Conservation (phyloP, 2,797 vertebrate genomes). For the Clarias platycephalus region DNA sequence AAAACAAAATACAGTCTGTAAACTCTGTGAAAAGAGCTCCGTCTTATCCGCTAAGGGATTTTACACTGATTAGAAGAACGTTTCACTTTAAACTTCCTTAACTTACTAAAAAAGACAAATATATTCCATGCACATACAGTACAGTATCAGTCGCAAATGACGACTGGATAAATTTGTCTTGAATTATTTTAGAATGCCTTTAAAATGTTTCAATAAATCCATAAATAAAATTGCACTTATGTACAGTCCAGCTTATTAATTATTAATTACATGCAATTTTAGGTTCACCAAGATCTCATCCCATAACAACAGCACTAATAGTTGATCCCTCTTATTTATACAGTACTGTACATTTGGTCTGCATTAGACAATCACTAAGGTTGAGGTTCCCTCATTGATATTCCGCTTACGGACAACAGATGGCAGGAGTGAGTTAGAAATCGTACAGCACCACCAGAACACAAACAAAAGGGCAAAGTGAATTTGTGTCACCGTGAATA, state of each 20-base stretch:
- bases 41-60: background rate
- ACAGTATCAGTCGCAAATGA: background rate
- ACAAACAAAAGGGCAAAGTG: constrained; percentile 41
- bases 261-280: background rate
- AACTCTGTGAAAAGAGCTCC: background rate
- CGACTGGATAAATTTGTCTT: background rate
- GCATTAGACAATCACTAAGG: background rate
- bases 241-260: background rate
- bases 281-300: background rate
- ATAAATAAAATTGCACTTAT: background rate
- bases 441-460: background rate
- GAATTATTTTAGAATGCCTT: background rate
- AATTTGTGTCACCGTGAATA: constrained; percentile 39
- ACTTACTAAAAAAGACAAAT: background rate
- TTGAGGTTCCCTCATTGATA: background rate
- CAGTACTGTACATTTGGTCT: background rate
- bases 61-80: background rate
- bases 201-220: background rate
- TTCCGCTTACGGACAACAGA: constrained; percentile 44
- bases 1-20: background rate
- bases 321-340: background rate
- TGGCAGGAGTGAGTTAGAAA: constrained; percentile 55
- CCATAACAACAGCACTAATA: background rate
- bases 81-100: background rate
- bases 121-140: background rate